Evolutionary conservation across 2,888 invertebrate genomes (phyloP), one percentile per base, ranked within the genome.

Genomic region (Drosophila atroscutellata): DNA sequence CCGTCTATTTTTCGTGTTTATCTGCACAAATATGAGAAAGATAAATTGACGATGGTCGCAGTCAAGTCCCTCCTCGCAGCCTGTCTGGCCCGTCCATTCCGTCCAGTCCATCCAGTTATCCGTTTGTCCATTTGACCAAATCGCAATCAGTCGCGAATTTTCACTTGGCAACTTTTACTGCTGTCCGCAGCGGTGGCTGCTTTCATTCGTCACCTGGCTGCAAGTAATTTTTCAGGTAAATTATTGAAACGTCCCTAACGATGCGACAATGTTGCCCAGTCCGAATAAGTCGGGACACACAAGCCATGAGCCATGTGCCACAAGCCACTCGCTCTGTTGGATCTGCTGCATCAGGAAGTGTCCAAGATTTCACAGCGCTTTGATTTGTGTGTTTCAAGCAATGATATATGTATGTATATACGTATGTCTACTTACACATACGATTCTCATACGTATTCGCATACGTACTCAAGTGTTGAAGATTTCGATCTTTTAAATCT

Each of bases 1-100:
- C 90, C 90, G 84, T 91, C 91, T 90, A 83, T 86, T 83, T 89
- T 91, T 86, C 89, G 74, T 89, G 89, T 89, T 89, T 89, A 90
- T 86, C 81, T 87, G 87, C 83, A 77, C 89, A 87, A 89, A 88
- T 89, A 89, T 89, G 90, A 89, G 88, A 90, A 89, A 89, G 90
- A 90, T 89, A 90, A 89, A 90, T 88, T 76, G 90, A 75, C 64
- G 77, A 68, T 62, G 72, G 59, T 67, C 60, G 63, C 72, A 55
- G 60, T 62, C 62, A 55, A 57, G 56, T 61, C 47, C 55, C 45
- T 54, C 55, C 55, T 39, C 61, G 66, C 52, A 6, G 36, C 45
- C 45, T 34, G 47, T 47, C 36, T 24, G 28, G 24, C 45, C 57
- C 36, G 32, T 32, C 45, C 18, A 26, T 49, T 62, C 24, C n/a